phyloP scores from a whole-genome alignment of 2,113 vertebrate species.

The Desmodus rotundus region DNA sequence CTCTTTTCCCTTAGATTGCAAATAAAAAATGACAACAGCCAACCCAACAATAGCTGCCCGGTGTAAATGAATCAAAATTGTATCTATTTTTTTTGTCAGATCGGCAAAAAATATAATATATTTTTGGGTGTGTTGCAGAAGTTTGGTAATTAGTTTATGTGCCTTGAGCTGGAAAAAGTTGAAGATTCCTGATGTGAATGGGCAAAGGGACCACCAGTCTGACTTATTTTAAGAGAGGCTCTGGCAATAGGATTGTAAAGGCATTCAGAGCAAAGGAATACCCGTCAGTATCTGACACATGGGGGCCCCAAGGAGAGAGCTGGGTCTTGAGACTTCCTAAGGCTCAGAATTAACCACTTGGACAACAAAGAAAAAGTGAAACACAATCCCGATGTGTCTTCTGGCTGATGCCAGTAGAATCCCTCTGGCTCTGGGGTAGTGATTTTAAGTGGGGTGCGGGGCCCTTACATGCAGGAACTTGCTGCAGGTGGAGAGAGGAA shows the following conservation, averaged over 20 bases:
- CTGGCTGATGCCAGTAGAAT: not conserved
- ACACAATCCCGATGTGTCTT: not conserved
- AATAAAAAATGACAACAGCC: no score
- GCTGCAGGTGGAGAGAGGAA: not conserved
- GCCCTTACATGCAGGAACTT: not conserved
- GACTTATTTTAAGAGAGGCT: not conserved
- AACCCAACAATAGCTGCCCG: no score
- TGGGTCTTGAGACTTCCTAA: not conserved
- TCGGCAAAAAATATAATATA: no score
- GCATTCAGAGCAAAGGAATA: not conserved
- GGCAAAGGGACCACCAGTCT: not conserved
- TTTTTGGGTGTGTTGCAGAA: no score
- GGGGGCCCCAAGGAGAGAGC: not conserved
- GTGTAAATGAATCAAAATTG: no score
- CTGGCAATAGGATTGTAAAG: not conserved
- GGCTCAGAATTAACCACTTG: not conserved
- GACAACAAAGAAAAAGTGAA: not conserved
- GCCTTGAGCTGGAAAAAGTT: no score
- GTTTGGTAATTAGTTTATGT: no score
- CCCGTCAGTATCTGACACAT: not conserved
- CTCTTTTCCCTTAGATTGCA: no score
- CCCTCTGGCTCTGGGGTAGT: not conserved
- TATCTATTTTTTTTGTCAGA: no score
- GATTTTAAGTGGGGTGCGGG: not conserved
- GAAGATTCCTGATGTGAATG: not conserved